Evolutionary conservation across 2,113 vertebrate genomes (phyloP).

Genomic region (Coptodon rendalli): DNA sequence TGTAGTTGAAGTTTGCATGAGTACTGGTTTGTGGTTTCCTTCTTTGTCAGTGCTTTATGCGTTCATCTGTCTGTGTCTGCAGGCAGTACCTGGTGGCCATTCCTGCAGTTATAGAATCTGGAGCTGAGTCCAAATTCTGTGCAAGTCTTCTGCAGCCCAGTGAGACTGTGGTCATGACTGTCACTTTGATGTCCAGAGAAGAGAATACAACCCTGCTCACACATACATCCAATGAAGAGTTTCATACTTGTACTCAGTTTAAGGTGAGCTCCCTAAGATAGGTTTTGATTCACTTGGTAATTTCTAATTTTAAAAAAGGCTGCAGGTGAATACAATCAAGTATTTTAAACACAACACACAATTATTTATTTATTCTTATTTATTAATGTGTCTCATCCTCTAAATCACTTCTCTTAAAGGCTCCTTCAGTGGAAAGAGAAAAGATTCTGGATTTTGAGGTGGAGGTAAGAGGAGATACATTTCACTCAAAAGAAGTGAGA

Average conservation of each 20-base stretch:
- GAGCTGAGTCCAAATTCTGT: too few relatives aligned
- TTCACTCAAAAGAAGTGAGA: constrained; percentile 39
- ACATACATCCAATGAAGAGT: not conserved
- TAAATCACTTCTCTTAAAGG: not conserved
- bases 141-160: constrained; percentile 52
- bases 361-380: too few relatives aligned
- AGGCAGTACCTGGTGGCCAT: too few relatives aligned
- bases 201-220: not conserved
- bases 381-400: too few relatives aligned
- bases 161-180: constrained; percentile 47
- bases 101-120: too few relatives aligned
- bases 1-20: too few relatives aligned
- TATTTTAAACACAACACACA: too few relatives aligned
- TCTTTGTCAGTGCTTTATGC: too few relatives aligned
- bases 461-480: constrained; percentile 41
- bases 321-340: too few relatives aligned
- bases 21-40: too few relatives aligned
- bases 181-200: constrained; percentile 27
- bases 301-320: too few relatives aligned
- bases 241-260: constrained; percentile 51
- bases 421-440: constrained; percentile 10
- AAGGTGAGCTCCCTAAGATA: constrained; percentile 16
- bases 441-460: constrained; percentile 30
- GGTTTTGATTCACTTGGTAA: not conserved
- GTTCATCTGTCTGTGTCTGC: too few relatives aligned